Evolutionary conservation across 2,113 vertebrate species (phyloP).

Genomic region (Sisor rabdophorus): DNA sequence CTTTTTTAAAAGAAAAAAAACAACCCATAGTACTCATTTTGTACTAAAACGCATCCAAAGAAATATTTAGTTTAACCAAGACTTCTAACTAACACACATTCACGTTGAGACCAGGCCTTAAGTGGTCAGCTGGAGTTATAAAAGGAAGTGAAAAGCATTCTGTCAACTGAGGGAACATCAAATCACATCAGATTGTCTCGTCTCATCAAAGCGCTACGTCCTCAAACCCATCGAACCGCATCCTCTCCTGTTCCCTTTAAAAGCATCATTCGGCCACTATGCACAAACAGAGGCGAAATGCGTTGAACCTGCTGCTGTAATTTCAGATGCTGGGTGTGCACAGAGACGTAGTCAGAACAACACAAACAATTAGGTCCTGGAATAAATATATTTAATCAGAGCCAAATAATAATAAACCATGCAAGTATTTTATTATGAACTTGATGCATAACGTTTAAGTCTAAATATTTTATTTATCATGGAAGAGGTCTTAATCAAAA

Average conservation of each 20-base stretch:
- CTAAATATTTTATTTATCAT: too few relatives aligned
- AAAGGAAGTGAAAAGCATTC: constrained; percentile 25
- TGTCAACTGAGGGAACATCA: constrained; percentile 37
- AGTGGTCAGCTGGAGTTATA: background rate
- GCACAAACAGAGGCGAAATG: background rate
- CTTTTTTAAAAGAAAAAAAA: too few relatives aligned
- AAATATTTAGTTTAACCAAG: background rate
- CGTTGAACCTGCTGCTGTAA: background rate
- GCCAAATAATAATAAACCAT: too few relatives aligned
- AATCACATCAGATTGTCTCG: constrained; percentile 34
- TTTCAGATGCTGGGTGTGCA: background rate
- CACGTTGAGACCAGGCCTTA: background rate
- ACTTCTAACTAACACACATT: background rate
- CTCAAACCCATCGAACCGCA: constrained; percentile 36
- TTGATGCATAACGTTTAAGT: too few relatives aligned
- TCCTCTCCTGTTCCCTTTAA: constrained; percentile 48
- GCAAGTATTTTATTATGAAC: too few relatives aligned
- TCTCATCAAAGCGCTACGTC: constrained; percentile 48
- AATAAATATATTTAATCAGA: too few relatives aligned
- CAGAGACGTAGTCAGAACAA: background rate
- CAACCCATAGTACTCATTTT: too few relatives aligned
- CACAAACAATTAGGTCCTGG: too few relatives aligned
- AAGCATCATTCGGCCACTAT: constrained; percentile 29
- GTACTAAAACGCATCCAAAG: background rate
- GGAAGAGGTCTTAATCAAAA: too few relatives aligned